phyloP scores from a whole-genome alignment of 1,140 invertebrate genomes.

The Heliconius congener region DNA sequence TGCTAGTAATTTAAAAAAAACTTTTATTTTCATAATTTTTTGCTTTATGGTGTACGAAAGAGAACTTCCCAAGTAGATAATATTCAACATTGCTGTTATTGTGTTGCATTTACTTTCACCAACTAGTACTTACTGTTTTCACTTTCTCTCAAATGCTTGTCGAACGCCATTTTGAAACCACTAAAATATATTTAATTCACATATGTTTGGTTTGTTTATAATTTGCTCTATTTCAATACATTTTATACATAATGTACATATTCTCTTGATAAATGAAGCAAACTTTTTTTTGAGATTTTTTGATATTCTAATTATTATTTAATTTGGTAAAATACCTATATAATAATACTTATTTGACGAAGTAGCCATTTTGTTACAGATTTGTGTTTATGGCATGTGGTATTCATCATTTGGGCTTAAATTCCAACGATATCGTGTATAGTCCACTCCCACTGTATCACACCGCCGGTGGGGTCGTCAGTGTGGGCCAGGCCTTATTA shows the following conservation, averaged over 20 bases:
- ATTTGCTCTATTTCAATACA: too few relatives aligned
- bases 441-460: conserved; percentile 97
- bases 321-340: too few relatives aligned
- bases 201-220: conserved; percentile 1
- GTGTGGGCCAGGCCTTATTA: conserved; percentile 91
- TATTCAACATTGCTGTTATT: background rate
- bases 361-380: conserved; percentile 59
- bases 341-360: too few relatives aligned
- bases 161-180: background rate
- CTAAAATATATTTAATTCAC: conserved; percentile 3
- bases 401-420: conserved; percentile 85
- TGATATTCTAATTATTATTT: too few relatives aligned
- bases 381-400: conserved; percentile 89
- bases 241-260: too few relatives aligned
- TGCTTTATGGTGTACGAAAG: background rate
- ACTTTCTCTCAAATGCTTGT: conserved; percentile 31
- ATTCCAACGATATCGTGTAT: conserved; percentile 90
- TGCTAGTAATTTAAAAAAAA: background rate
- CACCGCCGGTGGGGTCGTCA: conserved; percentile 94
- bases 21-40: background rate
- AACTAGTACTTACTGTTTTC: background rate
- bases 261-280: too few relatives aligned
- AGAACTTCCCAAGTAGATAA: background rate
- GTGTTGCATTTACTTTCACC: background rate
- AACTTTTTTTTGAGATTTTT: too few relatives aligned